Conservation (phyloP, 2,797 vertebrate genomes). For the Myiotriccus ornatus region DNA sequence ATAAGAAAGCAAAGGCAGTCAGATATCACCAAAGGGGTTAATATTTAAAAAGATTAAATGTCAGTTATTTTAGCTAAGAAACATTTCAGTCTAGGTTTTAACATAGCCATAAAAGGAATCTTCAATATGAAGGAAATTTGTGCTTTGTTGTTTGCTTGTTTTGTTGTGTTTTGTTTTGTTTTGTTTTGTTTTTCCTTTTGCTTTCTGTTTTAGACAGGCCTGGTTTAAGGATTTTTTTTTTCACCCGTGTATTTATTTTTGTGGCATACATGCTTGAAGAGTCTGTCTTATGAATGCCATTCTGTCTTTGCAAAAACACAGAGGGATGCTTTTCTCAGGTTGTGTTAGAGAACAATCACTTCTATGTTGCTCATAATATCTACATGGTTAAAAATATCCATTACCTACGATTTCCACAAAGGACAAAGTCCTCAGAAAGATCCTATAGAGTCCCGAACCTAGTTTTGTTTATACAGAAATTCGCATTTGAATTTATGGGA, state of each 20-base stretch:
- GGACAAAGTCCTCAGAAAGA: neutral
- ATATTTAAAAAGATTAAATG: conserved; percentile 81
- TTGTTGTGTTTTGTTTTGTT: neutral
- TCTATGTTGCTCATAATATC: neutral
- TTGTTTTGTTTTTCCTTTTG: neutral
- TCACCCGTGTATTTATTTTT: neutral
- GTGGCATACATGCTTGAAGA: neutral
- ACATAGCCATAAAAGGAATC: neutral
- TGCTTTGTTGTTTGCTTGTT: neutral
- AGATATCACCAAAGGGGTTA: conserved; percentile 76
- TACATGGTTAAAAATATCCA: neutral
- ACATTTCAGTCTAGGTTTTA: conserved; percentile 42
- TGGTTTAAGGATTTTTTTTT: neutral
- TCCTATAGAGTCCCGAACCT: neutral
- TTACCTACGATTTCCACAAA: neutral
- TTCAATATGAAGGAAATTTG: neutral
- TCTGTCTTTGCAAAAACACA: neutral
- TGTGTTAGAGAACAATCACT: neutral
- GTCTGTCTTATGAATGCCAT: neutral
- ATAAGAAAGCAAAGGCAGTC: conserved; percentile 78
- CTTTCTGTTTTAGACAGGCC: neutral
- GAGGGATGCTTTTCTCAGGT: neutral
- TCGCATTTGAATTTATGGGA: neutral
- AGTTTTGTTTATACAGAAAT: neutral
- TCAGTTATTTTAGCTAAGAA: conserved; percentile 62